phyloP scores from a whole-genome alignment of 1,140 invertebrate species.

The Arion vulgaris region DNA sequence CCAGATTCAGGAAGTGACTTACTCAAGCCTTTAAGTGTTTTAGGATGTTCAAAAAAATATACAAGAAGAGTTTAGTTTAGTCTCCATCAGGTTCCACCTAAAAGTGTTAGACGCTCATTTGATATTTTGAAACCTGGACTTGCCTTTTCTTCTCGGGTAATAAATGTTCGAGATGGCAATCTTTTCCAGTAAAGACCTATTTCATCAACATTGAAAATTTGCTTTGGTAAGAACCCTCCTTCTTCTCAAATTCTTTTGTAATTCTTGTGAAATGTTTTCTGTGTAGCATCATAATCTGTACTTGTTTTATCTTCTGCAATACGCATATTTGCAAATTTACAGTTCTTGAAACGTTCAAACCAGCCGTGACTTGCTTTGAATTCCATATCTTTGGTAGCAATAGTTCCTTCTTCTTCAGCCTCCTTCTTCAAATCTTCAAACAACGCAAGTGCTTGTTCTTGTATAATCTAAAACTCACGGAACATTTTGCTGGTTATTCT shows the following conservation, averaged over 20 bases:
- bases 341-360: slow-evolving; percentile 69
- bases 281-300: slow-evolving; percentile 58
- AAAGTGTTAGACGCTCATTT: slow-evolving; percentile 28
- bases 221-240: slow-evolving; percentile 39
- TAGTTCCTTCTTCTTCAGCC: not conserved
- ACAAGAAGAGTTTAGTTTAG: slow-evolving; percentile 30
- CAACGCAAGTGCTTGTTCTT: slow-evolving; percentile 26
- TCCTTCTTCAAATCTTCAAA: slow-evolving; percentile 40
- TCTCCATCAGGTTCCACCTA: slow-evolving; percentile 28
- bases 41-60: slow-evolving; percentile 10
- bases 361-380: slow-evolving; percentile 67
- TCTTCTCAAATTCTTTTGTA: slow-evolving; percentile 36
- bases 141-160: slow-evolving; percentile 4
- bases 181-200: slow-evolving; percentile 34
- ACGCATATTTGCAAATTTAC: slow-evolving; percentile 64
- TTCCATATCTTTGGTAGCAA: slow-evolving; percentile 24
- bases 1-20: slow-evolving; percentile 23
- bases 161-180: not conserved
- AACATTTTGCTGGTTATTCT: slow-evolving; percentile 20
- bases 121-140: slow-evolving; percentile 15
- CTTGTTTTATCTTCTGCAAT: slow-evolving; percentile 66
- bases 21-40: slow-evolving; percentile 10
- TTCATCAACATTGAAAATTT: slow-evolving; percentile 48
- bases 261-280: slow-evolving; percentile 52
- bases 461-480: slow-evolving; percentile 24